Evolutionary conservation across 2,113 vertebrate genomes (phyloP).

Genomic region (Pterocles burchelli): DNA sequence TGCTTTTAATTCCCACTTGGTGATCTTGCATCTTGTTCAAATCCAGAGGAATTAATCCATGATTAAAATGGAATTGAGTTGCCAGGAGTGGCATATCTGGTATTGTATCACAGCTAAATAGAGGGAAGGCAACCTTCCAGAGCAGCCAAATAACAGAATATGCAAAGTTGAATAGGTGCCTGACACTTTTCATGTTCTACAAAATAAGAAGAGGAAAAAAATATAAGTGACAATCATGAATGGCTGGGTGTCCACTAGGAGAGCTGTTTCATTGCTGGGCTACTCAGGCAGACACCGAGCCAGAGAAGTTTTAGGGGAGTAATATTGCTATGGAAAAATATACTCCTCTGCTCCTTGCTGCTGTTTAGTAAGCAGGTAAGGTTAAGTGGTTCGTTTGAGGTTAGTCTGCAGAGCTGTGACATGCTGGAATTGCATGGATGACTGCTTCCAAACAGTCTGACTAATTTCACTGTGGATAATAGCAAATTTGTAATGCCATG

Average conservation of each 20-base stretch:
- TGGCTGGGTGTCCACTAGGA: neutral
- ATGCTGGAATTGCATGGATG: neutral
- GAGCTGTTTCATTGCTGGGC: neutral
- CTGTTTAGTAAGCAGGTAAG: neutral
- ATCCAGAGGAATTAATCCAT: neutral
- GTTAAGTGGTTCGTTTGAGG: neutral
- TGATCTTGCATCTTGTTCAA: neutral
- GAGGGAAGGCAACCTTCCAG: neutral
- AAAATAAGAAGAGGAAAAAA: neutral
- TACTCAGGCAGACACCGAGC: neutral
- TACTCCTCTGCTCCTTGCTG: neutral
- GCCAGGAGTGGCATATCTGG: neutral
- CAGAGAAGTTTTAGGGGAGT: neutral
- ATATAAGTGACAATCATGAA: neutral
- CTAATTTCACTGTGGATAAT: conserved; percentile 6
- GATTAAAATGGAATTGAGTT: neutral
- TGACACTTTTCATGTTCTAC: neutral
- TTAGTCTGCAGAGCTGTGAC: neutral
- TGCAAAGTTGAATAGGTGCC: neutral
- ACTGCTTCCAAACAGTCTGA: neutral
- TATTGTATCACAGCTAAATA: neutral
- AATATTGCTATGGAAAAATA: neutral
- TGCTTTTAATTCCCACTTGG: neutral
- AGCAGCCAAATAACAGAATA: neutral
- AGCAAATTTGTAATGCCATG: conserved; percentile 6